Percentiles rank a stretch among this genome's conserved stretches.
These are phyloP conservation scores for Dione juno DNA, from an alignment of 2,888 invertebrate species.

Conservation along the genomic window DNA sequence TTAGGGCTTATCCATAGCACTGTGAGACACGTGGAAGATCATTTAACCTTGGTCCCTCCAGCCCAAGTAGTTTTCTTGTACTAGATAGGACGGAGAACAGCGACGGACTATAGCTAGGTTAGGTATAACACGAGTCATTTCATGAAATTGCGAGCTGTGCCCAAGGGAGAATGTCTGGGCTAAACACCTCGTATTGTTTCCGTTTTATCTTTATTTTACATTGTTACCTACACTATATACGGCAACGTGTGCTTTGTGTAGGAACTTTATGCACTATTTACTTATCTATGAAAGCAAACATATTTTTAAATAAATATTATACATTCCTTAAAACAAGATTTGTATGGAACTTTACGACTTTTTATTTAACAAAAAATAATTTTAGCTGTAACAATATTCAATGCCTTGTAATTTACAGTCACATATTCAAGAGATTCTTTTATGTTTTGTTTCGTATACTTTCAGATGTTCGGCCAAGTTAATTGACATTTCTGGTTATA, in stretches of 20 bases:
- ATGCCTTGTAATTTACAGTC: conserved; percentile 22
- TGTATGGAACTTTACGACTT: conserved; percentile 19
- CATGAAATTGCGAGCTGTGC: conserved; percentile 77
- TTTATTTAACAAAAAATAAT: conserved; percentile 27
- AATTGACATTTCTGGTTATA: conserved; percentile 26
- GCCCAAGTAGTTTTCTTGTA: conserved; percentile 52
- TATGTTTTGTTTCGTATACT: conserved; percentile 27
- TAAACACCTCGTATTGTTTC: conserved; percentile 72
- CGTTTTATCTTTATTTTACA: conserved; percentile 57
- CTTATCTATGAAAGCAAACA: conserved; percentile 32
- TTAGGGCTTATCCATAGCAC: conserved; percentile 39
- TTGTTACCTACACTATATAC: conserved; percentile 47
- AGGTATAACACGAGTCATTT: conserved; percentile 54
- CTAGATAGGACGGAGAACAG: conserved; percentile 60
- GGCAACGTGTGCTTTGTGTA: conserved; percentile 49
- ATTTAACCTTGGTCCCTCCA: conserved; percentile 57
- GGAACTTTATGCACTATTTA: conserved; percentile 53
- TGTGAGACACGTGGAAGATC: conserved; percentile 53
- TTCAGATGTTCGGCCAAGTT: conserved; percentile 26
- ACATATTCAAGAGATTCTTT: conserved; percentile 19
- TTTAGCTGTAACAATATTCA: conserved; percentile 15
- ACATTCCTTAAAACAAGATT: conserved; percentile 17
- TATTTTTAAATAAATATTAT: conserved; percentile 26
- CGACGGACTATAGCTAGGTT: conserved; percentile 48
- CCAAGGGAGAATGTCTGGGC: conserved; percentile 75